phyloP scores from a whole-genome alignment of 2,888 invertebrate species.

The Holacanthella duospinosa region DNA sequence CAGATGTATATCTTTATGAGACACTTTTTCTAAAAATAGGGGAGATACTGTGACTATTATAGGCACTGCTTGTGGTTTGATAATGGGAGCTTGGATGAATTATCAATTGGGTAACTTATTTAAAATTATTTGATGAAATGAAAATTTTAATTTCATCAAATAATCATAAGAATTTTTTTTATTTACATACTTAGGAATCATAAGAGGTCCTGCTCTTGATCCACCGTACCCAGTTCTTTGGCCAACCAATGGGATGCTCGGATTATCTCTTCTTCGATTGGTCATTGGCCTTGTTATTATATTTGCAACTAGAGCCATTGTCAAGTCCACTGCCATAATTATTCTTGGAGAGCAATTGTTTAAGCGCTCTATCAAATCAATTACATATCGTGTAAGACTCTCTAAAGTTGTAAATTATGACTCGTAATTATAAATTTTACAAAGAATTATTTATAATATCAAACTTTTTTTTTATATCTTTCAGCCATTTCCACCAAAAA shows the following conservation, averaged over 20 bases:
- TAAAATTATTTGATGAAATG: too few relatives aligned
- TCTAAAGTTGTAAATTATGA: neutral
- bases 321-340: constrained; percentile 59
- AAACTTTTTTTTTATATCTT: constrained; percentile 55
- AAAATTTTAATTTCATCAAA: too few relatives aligned
- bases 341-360: constrained; percentile 60
- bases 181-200: constrained; percentile 15
- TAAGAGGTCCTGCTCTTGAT: constrained; percentile 45
- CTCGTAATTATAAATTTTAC: neutral
- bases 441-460: too few relatives aligned
- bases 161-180: neutral
- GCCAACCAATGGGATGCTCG: constrained; percentile 63
- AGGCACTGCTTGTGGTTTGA: constrained; percentile 67
- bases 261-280: constrained; percentile 55
- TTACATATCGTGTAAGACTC: constrained; percentile 10
- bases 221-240: constrained; percentile 69
- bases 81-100: constrained; percentile 71
- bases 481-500: constrained; percentile 49
- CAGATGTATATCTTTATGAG: neutral
- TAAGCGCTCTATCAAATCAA: constrained; percentile 25
- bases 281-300: constrained; percentile 65
- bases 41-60: constrained; percentile 83
- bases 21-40: constrained; percentile 44
- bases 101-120: constrained; percentile 56
- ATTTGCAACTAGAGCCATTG: constrained; percentile 55